Percentiles rank a stretch among this genome's conserved stretches.
These are phyloP conservation scores for Heliconius aoede DNA, from an alignment of 2,888 invertebrate genomes.

Conservation along the genomic window DNA sequence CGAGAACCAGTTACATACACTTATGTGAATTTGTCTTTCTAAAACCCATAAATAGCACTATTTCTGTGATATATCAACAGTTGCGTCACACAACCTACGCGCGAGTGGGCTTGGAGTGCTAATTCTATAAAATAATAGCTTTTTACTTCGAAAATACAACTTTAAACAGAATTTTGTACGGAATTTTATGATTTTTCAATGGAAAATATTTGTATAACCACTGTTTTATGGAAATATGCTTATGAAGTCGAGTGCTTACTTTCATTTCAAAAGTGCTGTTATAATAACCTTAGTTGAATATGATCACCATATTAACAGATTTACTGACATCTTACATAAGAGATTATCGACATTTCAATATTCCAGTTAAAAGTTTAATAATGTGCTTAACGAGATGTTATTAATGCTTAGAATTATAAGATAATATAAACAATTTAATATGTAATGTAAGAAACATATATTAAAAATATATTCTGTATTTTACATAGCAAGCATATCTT, in stretches of 20 bases:
- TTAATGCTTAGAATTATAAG: background rate
- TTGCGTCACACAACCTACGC: conserved; percentile 32
- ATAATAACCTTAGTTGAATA: background rate
- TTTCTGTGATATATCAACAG: conserved; percentile 24
- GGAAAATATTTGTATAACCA: background rate
- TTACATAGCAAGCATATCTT: too few species aligned
- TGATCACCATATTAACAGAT: background rate
- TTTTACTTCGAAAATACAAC: conserved; percentile 13
- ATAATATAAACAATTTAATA: background rate
- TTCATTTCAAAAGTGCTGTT: background rate
- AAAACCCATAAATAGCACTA: conserved; percentile 34
- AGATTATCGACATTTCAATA: too few species aligned
- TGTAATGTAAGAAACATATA: too few species aligned
- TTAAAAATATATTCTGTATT: too few species aligned
- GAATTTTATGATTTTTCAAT: background rate
- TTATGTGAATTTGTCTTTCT: conserved; percentile 30
- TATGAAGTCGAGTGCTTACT: background rate
- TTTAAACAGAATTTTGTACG: background rate
- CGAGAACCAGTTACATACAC: background rate
- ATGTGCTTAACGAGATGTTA: background rate
- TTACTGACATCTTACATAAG: background rate
- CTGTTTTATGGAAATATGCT: background rate
- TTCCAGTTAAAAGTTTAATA: background rate
- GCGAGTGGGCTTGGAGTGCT: conserved; percentile 40
- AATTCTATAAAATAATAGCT: conserved; percentile 41